A percentile compares a stretch with the other conserved stretches of the same genome.
Evolutionary conservation across 2,113 vertebrate species (phyloP).

Genomic region (Tragelaphus buxtoni): DNA sequence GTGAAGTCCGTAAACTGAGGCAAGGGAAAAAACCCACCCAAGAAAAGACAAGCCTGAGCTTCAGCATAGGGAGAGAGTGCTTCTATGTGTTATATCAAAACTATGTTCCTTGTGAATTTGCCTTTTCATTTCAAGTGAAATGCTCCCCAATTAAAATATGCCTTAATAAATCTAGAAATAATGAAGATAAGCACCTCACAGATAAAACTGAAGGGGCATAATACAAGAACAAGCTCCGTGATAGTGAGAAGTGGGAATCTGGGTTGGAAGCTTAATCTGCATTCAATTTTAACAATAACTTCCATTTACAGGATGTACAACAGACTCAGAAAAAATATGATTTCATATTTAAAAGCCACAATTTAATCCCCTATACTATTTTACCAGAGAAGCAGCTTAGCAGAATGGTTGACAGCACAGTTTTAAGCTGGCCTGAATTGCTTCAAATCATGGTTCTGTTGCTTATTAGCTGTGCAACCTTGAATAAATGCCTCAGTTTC

Average conservation of each 20-base stretch:
- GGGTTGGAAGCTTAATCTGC: not conserved
- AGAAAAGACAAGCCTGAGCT: not conserved
- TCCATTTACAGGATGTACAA: not conserved
- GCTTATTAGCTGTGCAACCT: not conserved
- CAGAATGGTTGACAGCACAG: not conserved
- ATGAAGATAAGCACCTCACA: not conserved
- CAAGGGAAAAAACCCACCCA: not conserved
- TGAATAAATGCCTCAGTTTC: not conserved
- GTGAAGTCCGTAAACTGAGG: not conserved
- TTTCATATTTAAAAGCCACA: constrained; percentile 7
- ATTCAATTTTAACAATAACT: not conserved
- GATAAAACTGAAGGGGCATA: not conserved
- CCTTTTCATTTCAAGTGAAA: not conserved
- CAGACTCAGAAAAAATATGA: not conserved
- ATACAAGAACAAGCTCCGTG: not conserved
- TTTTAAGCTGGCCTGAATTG: not conserved
- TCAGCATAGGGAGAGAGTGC: not conserved
- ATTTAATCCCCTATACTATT: not conserved
- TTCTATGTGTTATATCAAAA: not conserved
- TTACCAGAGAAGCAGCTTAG: not conserved
- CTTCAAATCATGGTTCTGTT: not conserved
- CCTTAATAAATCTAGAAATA: not conserved
- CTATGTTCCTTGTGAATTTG: not conserved
- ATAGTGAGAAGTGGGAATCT: not conserved
- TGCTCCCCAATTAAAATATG: not conserved